Base-by-base conservation (phyloP, 2,888 invertebrate genomes). In the Prenolepis imparis region DNA sequence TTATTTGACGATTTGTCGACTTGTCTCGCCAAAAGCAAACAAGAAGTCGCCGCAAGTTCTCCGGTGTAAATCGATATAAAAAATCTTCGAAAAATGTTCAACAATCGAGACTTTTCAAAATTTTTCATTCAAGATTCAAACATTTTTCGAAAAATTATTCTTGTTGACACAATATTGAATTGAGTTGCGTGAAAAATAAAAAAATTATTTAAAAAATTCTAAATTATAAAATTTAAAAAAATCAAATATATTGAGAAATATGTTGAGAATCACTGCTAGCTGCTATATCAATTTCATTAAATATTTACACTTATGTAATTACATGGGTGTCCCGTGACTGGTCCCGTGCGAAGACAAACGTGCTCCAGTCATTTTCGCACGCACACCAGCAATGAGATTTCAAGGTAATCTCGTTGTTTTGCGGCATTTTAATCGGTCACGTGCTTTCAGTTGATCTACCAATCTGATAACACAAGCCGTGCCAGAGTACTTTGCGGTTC, bases 361-460 rank as follows among this genome's bases (percentile, higher is more conserved):
- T 74, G n/a, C 1, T 12, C 39, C 24, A 28, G 36, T 8, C 64
- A 52, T 72, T 66, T 75, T 48, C 74, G 21, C 74, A 48, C 28
- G 36, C 78, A 32, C 12, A 44, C 59, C 24, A 61, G 72, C 78
- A 72, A 21, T 48, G 4, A 59, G 12, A 57, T 48, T 80, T 52
- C 78, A 80, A 72, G 59, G 78, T 72, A 80, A 80, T 80, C 78
- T 18, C 59, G 70, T 80, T 80, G 78, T 80, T 80, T 80, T 80
- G 78, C 78, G 59, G 9, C 44, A 48, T 72, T 80, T 80, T 80
- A 80, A 80, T 80, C 72, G 59, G 78, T 80, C 78, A 80, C 72
- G 72, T 72, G 78, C 59, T 48, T 72, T 72, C 44, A 80, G 72
- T 80, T 80, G 78, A 80, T 72, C 75, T 67, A 28, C 75, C 75